A percentile compares a stretch with the other conserved stretches of the same genome.
These are phyloP conservation scores for Ptilorrhoa leucosticta DNA, from an alignment of 2,113 vertebrate genomes.

Conservation along the genomic window DNA sequence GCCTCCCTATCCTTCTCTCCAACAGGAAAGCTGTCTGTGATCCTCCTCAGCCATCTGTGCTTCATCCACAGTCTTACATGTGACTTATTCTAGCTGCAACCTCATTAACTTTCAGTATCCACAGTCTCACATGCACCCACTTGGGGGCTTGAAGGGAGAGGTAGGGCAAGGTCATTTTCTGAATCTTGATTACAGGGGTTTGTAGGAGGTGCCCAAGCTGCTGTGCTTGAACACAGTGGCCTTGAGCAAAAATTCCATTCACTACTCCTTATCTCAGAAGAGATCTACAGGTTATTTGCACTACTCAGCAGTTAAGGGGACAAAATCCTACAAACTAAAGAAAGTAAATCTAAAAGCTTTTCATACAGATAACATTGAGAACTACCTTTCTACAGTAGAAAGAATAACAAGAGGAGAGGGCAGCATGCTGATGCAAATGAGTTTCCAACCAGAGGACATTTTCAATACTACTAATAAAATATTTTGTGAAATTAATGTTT, in stretches of 20 bases:
- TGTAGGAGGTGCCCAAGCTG: not conserved
- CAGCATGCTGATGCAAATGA: not conserved
- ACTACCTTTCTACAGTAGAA: not conserved
- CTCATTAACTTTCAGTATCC: not conserved
- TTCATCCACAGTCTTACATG: not conserved
- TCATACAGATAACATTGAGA: not conserved
- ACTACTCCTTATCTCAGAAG: slow-evolving; percentile 7
- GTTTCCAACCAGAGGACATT: not conserved
- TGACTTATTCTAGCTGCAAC: not conserved
- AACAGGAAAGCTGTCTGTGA: not conserved
- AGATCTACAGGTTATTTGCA: slow-evolving; percentile 30
- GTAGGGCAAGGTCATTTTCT: slow-evolving; percentile 10
- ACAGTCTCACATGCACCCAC: not conserved
- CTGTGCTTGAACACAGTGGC: slow-evolving; percentile 5
- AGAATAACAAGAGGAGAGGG: not conserved
- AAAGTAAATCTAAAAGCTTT: slow-evolving; percentile 7
- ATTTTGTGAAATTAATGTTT: not conserved
- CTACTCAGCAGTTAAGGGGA: not conserved
- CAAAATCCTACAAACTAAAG: not conserved
- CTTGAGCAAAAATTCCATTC: slow-evolving; percentile 32
- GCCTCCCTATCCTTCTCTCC: not conserved
- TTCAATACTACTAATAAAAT: not conserved
- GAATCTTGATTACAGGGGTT: not conserved
- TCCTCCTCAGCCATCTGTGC: not conserved
- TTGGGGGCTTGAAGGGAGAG: not conserved